A percentile compares a stretch with the other conserved stretches of the same genome.
phyloP scores from a whole-genome alignment of 2,797 vertebrate genomes.

The Darevskia nairensis region DNA sequence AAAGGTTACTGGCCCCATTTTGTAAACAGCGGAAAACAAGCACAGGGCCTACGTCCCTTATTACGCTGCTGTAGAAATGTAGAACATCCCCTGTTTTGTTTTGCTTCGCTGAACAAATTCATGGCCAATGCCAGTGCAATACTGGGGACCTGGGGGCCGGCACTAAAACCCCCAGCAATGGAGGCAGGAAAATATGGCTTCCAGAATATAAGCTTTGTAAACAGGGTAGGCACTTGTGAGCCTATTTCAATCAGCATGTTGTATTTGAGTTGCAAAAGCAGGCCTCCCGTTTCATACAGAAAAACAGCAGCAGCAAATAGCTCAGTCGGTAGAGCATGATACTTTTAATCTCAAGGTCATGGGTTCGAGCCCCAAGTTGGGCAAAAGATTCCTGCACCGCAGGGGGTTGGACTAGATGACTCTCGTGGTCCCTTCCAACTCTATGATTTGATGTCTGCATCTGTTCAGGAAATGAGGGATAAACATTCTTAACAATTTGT shows the following conservation, averaged over 20 bases:
- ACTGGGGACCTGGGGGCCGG: no score
- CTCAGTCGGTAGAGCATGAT: no score
- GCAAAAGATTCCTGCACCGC: no score
- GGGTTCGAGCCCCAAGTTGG: no score
- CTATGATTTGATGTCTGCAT: no score
- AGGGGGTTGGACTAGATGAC: no score
- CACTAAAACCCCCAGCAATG: background rate
- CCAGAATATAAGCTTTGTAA: background rate
- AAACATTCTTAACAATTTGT: background rate
- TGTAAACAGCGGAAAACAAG: constrained; percentile 49
- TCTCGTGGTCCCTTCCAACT: no score
- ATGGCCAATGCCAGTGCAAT: background rate
- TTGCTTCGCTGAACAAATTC: constrained; percentile 2
- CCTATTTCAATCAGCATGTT: background rate
- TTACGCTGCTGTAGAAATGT: constrained; percentile 16
- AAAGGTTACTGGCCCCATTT: constrained; percentile 6
- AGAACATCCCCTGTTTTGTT: constrained; percentile 5
- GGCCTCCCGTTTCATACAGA: background rate
- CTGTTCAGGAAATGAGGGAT: no score
- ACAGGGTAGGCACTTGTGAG: background rate
- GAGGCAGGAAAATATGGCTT: background rate
- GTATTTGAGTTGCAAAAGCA: background rate
- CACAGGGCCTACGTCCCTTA: background rate
- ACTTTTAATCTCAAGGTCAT: no score
- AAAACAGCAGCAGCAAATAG: background rate